Percentiles rank a stretch among this genome's conserved stretches.
Conservation (phyloP, 2,113 vertebrate genomes). For the Forbesichthys agassizii region DNA sequence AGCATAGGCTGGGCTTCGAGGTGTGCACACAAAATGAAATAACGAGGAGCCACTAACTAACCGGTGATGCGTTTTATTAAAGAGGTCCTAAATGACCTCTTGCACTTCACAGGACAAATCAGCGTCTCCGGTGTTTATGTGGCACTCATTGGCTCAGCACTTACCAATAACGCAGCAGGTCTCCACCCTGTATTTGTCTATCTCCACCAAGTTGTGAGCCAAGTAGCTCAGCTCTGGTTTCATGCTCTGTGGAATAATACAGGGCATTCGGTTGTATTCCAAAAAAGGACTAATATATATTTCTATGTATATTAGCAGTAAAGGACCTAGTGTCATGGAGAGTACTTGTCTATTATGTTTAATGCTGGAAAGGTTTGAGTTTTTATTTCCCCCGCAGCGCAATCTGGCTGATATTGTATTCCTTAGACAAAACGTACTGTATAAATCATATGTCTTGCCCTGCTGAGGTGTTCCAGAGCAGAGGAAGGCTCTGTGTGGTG, state of each 20-base stretch:
- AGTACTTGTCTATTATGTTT: not conserved
- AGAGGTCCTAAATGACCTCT: not conserved
- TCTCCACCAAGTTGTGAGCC: constrained; percentile 97
- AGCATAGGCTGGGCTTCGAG: not conserved
- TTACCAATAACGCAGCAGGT: constrained; percentile 98
- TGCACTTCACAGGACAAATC: not conserved
- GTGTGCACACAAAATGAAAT: no score
- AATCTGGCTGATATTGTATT: not conserved
- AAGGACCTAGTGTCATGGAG: not conserved
- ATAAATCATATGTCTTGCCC: no score
- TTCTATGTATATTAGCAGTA: no score
- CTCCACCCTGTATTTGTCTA: constrained; percentile 98
- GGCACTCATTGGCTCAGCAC: constrained; percentile 3
- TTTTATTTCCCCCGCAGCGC: not conserved
- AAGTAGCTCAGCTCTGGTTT: constrained; percentile 97
- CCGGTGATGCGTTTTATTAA: not conserved
- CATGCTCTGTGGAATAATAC: constrained; percentile 83
- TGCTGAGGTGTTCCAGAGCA: no score
- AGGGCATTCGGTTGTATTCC: constrained; percentile 1
- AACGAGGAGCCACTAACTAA: not conserved
- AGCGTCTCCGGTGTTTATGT: not conserved
- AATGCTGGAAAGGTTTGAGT: not conserved
- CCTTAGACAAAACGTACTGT: not conserved
- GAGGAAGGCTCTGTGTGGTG: no score
- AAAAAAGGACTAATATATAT: no score